Evolutionary conservation across 1,140 invertebrate species (phyloP), one percentile per base, ranked within the genome.

Genomic region (Pararge aegeria): DNA sequence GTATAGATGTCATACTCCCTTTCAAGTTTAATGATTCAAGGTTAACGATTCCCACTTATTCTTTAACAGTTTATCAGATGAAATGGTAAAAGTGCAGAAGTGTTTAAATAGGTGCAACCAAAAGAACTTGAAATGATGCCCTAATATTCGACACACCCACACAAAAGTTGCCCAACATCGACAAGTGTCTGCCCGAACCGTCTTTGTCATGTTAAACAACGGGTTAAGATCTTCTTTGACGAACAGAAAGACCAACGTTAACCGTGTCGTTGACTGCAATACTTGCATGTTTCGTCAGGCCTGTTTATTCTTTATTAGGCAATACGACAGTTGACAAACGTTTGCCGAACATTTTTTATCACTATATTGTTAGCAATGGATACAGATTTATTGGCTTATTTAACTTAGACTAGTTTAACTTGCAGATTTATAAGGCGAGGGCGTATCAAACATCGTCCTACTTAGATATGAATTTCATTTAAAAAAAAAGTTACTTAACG

Each of bases 271-370:
- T 34, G 37, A 15, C 42, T 59, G 50, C 38, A 59, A 34, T 29
- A 42, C 38, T 21, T 59, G 50, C 27, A 20, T 12, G 13, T 59
- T 59, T 59, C 50, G 19, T 59, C 21, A 52, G 37, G 9, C 16
- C 6, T 34, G 13, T 53, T 53, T 44, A 15, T 59, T 44, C 50
- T 34, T 42, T 44, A 49, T 59, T 59, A 44, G n/a, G 37, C 49
- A 58, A 58, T 44, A 29, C 20, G 38, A 40, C 13, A 57, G 19
- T 37, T 50, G 42, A 46, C 42, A 46, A 38, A 46, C 54, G 40
- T 18, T 21, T 20, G 42, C 5, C 24, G 18, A 29, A 20, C 10
- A 12, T 55, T 55, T 55, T 42, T 18, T 5, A 10, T 46, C 5
- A 46, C 18, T 18, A 46, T 46, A 46, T 20, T 20, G 42, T 46